These are phyloP conservation scores for Eupelmus urozonus DNA, from an alignment of 2,888 invertebrate genomes.

Conservation along the genomic window DNA sequence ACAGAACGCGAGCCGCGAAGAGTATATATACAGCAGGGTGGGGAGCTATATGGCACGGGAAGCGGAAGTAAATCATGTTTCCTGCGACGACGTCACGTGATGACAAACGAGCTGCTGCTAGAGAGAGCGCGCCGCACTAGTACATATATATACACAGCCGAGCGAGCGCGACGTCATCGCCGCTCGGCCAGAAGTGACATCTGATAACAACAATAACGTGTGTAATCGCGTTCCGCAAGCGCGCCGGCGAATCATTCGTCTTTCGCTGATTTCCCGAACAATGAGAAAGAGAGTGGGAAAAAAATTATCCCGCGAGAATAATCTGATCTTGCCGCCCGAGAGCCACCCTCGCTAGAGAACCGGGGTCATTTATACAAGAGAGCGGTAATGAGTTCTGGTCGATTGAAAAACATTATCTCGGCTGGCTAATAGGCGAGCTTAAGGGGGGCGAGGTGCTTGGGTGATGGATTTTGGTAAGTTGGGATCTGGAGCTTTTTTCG, in stretches of 20 bases:
- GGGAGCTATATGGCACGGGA: constrained; percentile 62
- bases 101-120: constrained; percentile 75
- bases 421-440: constrained; percentile 17
- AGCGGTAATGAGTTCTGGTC: constrained; percentile 32
- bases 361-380: constrained; percentile 26
- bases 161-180: constrained; percentile 64
- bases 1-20: background rate
- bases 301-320: constrained; percentile 33
- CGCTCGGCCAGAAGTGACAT: constrained; percentile 69
- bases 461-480: constrained; percentile 18
- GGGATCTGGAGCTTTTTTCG: too few species aligned
- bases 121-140: constrained; percentile 60
- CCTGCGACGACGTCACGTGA: constrained; percentile 74
- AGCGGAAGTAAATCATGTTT: constrained; percentile 76
- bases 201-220: constrained; percentile 74
- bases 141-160: background rate
- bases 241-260: constrained; percentile 44
- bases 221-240: constrained; percentile 73
- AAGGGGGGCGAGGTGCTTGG: background rate
- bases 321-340: constrained; percentile 1
- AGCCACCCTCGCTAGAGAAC: background rate
- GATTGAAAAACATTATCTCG: constrained; percentile 22
- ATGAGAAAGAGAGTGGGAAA: constrained; percentile 37
- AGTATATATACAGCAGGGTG: constrained; percentile 52
- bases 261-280: constrained; percentile 45